phyloP scores from a whole-genome alignment of 2,797 vertebrate species.

The Phoebastria nigripes region DNA sequence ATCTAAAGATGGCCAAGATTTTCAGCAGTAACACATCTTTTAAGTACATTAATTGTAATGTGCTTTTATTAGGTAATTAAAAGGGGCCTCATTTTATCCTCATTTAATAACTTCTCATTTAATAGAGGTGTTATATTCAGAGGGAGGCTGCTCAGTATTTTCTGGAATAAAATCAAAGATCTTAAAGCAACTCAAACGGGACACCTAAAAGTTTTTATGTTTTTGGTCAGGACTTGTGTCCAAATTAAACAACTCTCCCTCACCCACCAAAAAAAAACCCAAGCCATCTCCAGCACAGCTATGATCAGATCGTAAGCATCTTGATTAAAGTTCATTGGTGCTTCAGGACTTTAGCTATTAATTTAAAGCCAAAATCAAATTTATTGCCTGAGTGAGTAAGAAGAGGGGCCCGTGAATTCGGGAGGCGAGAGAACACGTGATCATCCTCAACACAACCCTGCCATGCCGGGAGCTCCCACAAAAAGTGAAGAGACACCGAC shows the following conservation, averaged over 20 bases:
- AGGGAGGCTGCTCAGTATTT: background rate
- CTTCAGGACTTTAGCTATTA: background rate
- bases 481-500: background rate
- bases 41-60: background rate
- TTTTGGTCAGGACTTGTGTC: background rate
- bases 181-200: background rate
- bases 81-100: background rate
- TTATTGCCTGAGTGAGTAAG: background rate
- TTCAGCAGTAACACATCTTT: background rate
- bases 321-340: background rate
- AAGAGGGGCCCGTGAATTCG: background rate
- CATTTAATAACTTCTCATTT: slow-evolving; percentile 8
- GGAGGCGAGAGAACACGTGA: fast-evolving
- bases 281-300: background rate
- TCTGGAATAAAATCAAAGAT: background rate
- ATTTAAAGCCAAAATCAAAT: background rate
- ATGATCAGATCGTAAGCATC: background rate
- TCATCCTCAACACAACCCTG: background rate
- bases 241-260: background rate
- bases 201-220: background rate
- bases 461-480: background rate
- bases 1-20: background rate
- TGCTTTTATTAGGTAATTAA: background rate
- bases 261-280: background rate
- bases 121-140: background rate